These are phyloP conservation scores for Papilio helenus DNA, from an alignment of 1,140 invertebrate genomes.

Conservation along the genomic window DNA sequence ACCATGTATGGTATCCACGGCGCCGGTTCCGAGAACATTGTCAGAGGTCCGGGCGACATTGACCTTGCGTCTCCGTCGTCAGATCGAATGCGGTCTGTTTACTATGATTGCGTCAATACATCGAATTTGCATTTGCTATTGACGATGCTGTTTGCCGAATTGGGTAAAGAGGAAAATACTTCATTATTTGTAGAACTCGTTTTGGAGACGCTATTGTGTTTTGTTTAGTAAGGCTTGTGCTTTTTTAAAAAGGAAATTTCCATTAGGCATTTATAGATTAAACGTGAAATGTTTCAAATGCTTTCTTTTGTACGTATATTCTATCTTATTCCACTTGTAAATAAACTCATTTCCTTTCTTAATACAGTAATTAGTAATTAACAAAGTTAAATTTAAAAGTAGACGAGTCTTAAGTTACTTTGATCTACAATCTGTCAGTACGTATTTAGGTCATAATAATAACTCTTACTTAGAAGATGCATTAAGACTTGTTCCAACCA, in stretches of 20 bases:
- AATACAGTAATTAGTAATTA: background rate
- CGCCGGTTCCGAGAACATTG: conserved; percentile 34
- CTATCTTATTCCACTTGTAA: background rate
- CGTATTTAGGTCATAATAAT: background rate
- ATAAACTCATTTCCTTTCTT: background rate
- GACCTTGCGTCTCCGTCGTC: conserved; percentile 35
- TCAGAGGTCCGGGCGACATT: conserved; percentile 43
- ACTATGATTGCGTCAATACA: conserved; percentile 10
- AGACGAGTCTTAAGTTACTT: background rate
- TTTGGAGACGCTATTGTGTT: background rate
- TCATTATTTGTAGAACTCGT: background rate
- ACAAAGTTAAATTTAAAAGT: background rate
- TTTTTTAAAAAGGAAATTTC: background rate
- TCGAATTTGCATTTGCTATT: background rate
- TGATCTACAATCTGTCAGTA: background rate
- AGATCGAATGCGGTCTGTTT: conserved; percentile 23
- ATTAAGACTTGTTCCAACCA: conserved; percentile 12
- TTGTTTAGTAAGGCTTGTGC: background rate
- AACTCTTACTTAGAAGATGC: conserved; percentile 24
- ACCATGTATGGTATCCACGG: background rate
- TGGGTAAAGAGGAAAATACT: background rate
- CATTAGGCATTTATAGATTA: background rate
- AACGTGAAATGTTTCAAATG: background rate
- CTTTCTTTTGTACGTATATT: no score
- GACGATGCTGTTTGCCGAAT: background rate